phyloP scores from a whole-genome alignment of 2,888 invertebrate genomes.

The Protodeltote pygarga region DNA sequence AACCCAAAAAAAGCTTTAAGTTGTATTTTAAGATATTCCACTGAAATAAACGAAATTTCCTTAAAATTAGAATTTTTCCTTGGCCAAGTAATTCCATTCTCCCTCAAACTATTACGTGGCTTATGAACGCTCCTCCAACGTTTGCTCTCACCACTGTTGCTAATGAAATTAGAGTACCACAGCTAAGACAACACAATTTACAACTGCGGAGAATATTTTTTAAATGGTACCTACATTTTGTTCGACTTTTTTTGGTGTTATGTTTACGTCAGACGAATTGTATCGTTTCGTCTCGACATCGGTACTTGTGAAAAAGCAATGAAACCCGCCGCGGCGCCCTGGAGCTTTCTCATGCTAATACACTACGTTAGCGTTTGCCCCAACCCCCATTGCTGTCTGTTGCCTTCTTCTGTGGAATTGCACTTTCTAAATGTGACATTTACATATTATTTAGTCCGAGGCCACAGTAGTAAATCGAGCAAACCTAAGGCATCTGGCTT shows the following conservation, averaged over 20 bases:
- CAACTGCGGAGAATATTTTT: conserved; percentile 53
- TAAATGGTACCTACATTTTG: conserved; percentile 50
- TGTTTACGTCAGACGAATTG: conserved; percentile 52
- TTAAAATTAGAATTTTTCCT: conserved; percentile 31
- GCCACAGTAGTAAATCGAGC: conserved; percentile 6
- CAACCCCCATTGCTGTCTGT: conserved; percentile 56
- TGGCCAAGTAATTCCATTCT: conserved; percentile 38
- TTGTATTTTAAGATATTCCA: conserved; percentile 17
- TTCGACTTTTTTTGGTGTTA: conserved; percentile 44
- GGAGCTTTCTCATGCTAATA: conserved; percentile 69
- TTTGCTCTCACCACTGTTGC: conserved; percentile 53
- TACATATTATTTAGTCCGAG: conserved; percentile 50
- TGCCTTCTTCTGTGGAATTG: conserved; percentile 77
- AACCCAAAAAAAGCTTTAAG: conserved; percentile 6
- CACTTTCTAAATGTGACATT: conserved; percentile 64
- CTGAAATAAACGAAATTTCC: conserved; percentile 19
- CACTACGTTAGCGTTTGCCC: conserved; percentile 34
- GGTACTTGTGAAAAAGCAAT: conserved; percentile 57
- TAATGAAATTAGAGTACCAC: conserved; percentile 69
- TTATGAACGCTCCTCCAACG: conserved; percentile 45
- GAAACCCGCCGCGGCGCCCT: conserved; percentile 45
- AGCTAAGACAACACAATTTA: conserved; percentile 66
- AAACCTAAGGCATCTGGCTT: too few relatives aligned
- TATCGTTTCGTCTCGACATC: conserved; percentile 49
- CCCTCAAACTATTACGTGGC: conserved; percentile 46